These are phyloP conservation scores for Morpho deidamia DNA, from an alignment of 2,888 invertebrate genomes.

Conservation along the genomic window DNA sequence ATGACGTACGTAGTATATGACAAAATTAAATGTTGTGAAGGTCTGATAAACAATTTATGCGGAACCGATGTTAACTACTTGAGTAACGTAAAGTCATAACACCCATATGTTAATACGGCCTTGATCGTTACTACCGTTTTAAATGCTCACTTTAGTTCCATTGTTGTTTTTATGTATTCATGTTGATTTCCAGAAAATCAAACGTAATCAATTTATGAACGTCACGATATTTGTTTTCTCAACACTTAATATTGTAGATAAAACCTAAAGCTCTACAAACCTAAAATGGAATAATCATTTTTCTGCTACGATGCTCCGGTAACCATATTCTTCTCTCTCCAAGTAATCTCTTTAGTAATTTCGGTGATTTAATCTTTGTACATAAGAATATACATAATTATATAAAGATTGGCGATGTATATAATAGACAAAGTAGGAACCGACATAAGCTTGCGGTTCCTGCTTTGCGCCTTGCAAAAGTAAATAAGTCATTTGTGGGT, in stretches of 20 bases:
- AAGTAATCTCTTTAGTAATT: too few relatives aligned
- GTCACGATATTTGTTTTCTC: not conserved
- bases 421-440: too few relatives aligned
- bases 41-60: slow-evolving; percentile 13
- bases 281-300: too few relatives aligned
- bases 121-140: slow-evolving; percentile 14
- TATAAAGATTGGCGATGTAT: too few relatives aligned
- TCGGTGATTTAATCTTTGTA: too few relatives aligned
- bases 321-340: too few relatives aligned
- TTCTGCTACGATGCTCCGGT: too few relatives aligned
- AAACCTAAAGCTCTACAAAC: not conserved
- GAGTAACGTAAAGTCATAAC: slow-evolving; percentile 6
- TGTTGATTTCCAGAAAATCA: not conserved
- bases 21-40: slow-evolving; percentile 10
- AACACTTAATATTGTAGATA: not conserved
- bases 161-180: not conserved
- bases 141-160: slow-evolving; percentile 1
- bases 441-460: too few relatives aligned
- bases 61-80: slow-evolving; percentile 10
- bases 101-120: slow-evolving; percentile 10
- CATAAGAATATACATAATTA: too few relatives aligned
- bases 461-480: too few relatives aligned
- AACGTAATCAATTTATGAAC: not conserved
- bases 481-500: too few relatives aligned
- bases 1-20: not conserved